phyloP scores from a whole-genome alignment of 1,140 invertebrate genomes.

The Ostrea edulis region DNA sequence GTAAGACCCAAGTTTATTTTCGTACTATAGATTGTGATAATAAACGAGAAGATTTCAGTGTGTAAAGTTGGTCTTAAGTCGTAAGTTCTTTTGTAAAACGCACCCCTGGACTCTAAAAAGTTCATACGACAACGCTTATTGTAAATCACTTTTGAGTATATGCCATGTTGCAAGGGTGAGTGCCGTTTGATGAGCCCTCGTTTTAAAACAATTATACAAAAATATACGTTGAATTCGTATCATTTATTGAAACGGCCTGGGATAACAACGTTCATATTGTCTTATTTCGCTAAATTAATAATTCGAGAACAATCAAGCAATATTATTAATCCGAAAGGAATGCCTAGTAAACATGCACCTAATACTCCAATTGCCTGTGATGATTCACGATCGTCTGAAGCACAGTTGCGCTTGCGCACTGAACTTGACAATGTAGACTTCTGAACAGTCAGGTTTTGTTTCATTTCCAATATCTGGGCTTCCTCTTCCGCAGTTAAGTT shows the following conservation, averaged over 20 bases:
- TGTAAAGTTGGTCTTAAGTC: no score
- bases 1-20: no score
- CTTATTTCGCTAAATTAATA: background rate
- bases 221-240: no score
- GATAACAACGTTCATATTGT: no score
- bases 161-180: background rate
- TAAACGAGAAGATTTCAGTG: no score
- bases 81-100: no score
- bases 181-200: background rate
- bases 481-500: background rate
- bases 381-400: background rate
- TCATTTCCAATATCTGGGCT: background rate
- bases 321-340: background rate
- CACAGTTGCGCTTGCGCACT: background rate
- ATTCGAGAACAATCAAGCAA: background rate
- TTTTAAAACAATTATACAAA: no score
- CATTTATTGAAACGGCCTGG: no score
- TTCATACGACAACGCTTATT: no score
- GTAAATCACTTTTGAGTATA: background rate
- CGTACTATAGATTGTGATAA: no score
- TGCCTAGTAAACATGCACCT: background rate
- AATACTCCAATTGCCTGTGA: background rate
- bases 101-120: no score
- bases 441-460: constrained; percentile 3
- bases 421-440: background rate